A percentile compares a stretch with the other conserved stretches of the same genome.
Evolutionary conservation across 2,113 vertebrate genomes (phyloP).

Genomic region (Prionailurus bengalensis): DNA sequence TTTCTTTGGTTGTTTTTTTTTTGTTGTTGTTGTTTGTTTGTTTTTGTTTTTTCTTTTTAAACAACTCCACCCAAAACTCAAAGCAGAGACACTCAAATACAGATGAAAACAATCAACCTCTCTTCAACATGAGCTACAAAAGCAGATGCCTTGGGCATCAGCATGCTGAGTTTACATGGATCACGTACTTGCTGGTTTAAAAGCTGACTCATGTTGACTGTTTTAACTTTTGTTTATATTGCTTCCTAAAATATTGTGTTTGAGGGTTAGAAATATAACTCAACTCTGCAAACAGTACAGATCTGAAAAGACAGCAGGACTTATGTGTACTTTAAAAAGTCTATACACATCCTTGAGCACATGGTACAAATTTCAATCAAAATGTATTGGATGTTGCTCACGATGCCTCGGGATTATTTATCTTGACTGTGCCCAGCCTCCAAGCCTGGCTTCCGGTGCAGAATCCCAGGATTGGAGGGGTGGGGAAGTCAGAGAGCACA

Average conservation of each 20-base stretch:
- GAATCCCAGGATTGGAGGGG: neutral
- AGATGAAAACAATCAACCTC: constrained; percentile 77
- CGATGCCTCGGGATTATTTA: neutral
- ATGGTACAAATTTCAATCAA: constrained; percentile 14
- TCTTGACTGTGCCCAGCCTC: neutral
- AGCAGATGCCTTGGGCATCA: constrained; percentile 63
- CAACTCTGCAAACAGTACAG: neutral
- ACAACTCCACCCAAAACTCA: constrained; percentile 80
- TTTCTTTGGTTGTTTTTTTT: constrained; percentile 74
- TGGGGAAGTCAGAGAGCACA: neutral
- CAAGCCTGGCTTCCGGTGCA: neutral
- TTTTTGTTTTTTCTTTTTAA: constrained; percentile 72
- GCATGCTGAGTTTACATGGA: neutral
- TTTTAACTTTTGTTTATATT: constrained; percentile 66
- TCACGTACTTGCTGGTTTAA: constrained; percentile 63
- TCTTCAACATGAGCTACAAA: constrained; percentile 61
- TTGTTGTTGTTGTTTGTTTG: constrained; percentile 50
- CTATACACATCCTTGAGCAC: neutral
- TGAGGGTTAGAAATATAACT: constrained; percentile 32
- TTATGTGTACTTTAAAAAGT: neutral
- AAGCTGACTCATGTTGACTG: constrained; percentile 58
- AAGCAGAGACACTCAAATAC: constrained; percentile 62
- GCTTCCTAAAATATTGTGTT: constrained; percentile 57
- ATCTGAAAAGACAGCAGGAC: constrained; percentile 21
- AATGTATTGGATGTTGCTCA: neutral